These are phyloP conservation scores for Zhuqinia jingwanae DNA, from an alignment of 2,888 invertebrate species.

Conservation along the genomic window DNA sequence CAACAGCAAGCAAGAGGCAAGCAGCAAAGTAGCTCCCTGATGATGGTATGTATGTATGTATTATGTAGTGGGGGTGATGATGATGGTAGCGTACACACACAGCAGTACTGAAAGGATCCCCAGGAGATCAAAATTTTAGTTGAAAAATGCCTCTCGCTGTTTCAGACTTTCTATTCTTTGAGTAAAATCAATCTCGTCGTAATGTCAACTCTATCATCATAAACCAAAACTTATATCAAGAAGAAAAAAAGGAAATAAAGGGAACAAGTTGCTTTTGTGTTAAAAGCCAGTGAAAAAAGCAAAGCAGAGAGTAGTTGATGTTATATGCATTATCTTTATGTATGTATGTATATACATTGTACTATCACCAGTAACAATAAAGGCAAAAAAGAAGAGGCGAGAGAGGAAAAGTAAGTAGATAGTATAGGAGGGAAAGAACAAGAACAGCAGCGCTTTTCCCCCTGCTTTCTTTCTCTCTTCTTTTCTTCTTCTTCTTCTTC, in stretches of 20 bases:
- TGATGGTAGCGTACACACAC: conserved; percentile 22
- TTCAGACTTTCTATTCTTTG: conserved; percentile 61
- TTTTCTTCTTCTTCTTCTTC: conserved; percentile 38
- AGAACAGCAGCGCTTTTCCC: conserved; percentile 10
- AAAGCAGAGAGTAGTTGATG: conserved; percentile 7
- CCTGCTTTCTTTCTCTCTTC: conserved; percentile 35
- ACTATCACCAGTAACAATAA: conserved; percentile 19
- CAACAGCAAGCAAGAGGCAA: neutral
- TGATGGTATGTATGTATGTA: neutral
- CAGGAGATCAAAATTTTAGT: conserved; percentile 69
- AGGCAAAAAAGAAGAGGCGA: neutral
- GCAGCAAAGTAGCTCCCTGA: neutral
- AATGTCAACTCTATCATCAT: conserved; percentile 75
- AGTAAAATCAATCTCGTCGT: conserved; percentile 77
- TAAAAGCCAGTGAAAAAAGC: conserved; percentile 46
- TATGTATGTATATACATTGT: conserved; percentile 30
- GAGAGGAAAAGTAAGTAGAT: conserved; percentile 33
- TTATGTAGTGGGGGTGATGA: neutral
- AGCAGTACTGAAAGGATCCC: conserved; percentile 63
- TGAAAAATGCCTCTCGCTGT: conserved; percentile 68
- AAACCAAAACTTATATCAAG: conserved; percentile 61
- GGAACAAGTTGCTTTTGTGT: conserved; percentile 62
- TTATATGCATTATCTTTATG: neutral
- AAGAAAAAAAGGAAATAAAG: too few relatives aligned
- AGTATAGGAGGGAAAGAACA: neutral